These are phyloP conservation scores for Parascotia fuliginaria DNA, from an alignment of 2,888 invertebrate species.

Conservation along the genomic window DNA sequence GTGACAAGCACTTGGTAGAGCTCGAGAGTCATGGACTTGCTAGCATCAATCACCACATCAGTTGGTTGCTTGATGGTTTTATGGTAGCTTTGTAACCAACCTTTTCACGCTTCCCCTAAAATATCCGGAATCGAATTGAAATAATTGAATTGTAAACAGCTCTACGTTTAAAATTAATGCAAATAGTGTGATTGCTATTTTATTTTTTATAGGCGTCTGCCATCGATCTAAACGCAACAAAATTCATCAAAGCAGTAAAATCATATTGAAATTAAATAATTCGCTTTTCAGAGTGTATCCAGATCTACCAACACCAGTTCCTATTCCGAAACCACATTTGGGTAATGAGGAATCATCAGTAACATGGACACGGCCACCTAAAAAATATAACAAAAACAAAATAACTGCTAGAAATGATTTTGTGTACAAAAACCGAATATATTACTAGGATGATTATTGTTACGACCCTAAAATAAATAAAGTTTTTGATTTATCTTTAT, in stretches of 20 bases:
- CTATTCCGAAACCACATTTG: constrained; percentile 25
- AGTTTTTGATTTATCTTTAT: not conserved
- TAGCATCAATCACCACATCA: no score
- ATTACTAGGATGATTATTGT: constrained; percentile 7
- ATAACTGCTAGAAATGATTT: constrained; percentile 35
- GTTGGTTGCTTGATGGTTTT: no score
- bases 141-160: no score
- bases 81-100: no score
- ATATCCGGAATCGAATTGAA: no score
- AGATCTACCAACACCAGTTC: constrained; percentile 24
- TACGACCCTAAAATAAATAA: not conserved
- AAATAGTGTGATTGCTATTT: not conserved
- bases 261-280: not conserved
- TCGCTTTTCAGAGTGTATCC: constrained; percentile 50
- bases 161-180: no score
- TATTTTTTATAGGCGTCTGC: not conserved
- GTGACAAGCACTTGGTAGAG: no score
- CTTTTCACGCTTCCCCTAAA: no score
- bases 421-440: constrained; percentile 21
- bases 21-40: no score
- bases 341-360: constrained; percentile 55
- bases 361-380: constrained; percentile 67
- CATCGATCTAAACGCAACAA: not conserved
- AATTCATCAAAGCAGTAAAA: not conserved
- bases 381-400: constrained; percentile 53